Base-by-base conservation (phyloP, 2,888 invertebrate species). In the Netelia fuscicornis region DNA sequence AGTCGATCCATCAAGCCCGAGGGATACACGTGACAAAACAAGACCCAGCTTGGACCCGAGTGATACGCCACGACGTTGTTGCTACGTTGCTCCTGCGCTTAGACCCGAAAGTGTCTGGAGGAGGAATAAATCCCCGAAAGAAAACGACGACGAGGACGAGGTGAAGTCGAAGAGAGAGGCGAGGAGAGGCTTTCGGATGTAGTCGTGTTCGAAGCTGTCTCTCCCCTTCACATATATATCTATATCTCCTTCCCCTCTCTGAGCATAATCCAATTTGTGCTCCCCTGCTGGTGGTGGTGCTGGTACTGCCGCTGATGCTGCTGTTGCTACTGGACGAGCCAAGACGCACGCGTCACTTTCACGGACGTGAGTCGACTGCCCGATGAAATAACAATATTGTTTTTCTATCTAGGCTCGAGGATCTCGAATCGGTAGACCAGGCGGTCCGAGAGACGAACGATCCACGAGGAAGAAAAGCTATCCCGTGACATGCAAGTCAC, bases 331-430 rank as follows among this genome's bases (percentile, higher is more conserved):
- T 44, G 77, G 86, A 71, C 75, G 81, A 37, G 79, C 82, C 76
- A 87, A 88, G 86, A 87, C 87, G 88, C 89, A 88, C 90, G 91
- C 91, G 90, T 92, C 90, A 90, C 91, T 91, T 91, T 91, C 90
- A 87, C 89, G 90, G 88, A 93, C 93, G 93, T 93, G 93, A 90
- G 88, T 84, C 87, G 92, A 93, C 91, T 93, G 81, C 87, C 81
- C 91, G 91, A 93, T 93, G 91, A 91, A 93, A 92, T 89, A 90
- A 91, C 92, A 92, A 92, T 92, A 92, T 92, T 92, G 91, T 91
- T 92, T 92, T 91, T 91, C 91, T 90, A 88, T 91, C 86, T 79
- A 79, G 86, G 84, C 86, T 84, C 82, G 72, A 71, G 84, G 79
- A 85, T 85, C 79, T 76, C 60, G 48, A 76, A 70, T 78, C 68